A percentile compares a stretch with the other conserved stretches of the same genome.
These are phyloP conservation scores for Stenopsyche tienmushanensis DNA, from an alignment of 1,140 invertebrate species.

Conservation along the genomic window DNA sequence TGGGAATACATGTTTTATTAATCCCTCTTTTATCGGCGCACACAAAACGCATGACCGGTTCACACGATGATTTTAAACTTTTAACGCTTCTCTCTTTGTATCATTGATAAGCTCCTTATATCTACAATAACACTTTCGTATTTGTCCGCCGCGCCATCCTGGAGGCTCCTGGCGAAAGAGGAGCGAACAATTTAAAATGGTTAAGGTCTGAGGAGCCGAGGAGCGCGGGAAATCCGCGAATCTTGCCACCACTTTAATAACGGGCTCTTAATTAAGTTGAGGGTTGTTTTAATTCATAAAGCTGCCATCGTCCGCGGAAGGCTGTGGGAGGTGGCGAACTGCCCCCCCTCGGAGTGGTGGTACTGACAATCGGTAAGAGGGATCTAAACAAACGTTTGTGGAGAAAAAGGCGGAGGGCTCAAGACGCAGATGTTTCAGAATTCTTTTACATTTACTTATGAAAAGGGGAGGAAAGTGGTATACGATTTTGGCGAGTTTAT, in stretches of 20 bases:
- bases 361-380: neutral
- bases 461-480: neutral
- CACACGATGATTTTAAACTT: constrained; percentile 41
- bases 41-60: constrained; percentile 40
- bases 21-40: constrained; percentile 36
- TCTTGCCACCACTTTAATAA: constrained; percentile 35
- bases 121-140: constrained; percentile 26
- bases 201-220: too few relatives aligned
- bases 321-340: neutral
- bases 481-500: neutral
- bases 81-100: constrained; percentile 25
- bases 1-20: constrained; percentile 42
- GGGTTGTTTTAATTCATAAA: constrained; percentile 42
- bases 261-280: constrained; percentile 41
- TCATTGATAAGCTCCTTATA: constrained; percentile 37
- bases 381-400: neutral
- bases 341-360: neutral
- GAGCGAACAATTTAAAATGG: too few relatives aligned
- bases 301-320: constrained; percentile 20
- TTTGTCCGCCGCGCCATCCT: neutral
- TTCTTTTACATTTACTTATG: neutral
- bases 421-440: neutral
- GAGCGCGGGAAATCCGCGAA: constrained; percentile 18
- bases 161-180: too few relatives aligned
- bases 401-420: neutral